A percentile compares a stretch with the other conserved stretches of the same genome.
Conservation (phyloP, 2,888 invertebrate genomes). For the Lordiphosa andalusiaca region DNA sequence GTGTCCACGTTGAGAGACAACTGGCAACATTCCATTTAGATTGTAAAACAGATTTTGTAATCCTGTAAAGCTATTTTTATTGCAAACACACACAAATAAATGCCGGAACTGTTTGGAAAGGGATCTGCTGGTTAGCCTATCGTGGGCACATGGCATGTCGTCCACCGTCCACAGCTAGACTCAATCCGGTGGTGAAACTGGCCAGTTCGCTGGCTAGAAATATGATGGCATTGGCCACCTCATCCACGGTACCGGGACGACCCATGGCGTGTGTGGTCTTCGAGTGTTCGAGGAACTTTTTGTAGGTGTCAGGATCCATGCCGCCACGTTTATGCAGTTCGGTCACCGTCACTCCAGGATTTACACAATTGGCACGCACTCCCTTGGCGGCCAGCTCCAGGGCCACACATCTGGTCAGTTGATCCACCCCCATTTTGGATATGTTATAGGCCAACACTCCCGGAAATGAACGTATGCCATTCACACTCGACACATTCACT, state of each 20-base stretch:
- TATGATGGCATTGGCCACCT: constrained; percentile 94
- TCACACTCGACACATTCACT: constrained; percentile 97
- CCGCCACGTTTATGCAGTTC: constrained; percentile 93
- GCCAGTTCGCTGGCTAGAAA: constrained; percentile 94
- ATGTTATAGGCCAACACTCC: constrained; percentile 94
- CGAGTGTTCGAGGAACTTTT: constrained; percentile 89
- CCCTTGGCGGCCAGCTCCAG: constrained; percentile 90
- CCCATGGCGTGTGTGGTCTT: constrained; percentile 96
- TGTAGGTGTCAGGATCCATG: constrained; percentile 89
- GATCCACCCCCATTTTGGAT: constrained; percentile 96
- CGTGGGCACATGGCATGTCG: constrained; percentile 96
- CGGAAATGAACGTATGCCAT: constrained; percentile 93
- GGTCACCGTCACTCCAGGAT: constrained; percentile 94
- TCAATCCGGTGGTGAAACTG: constrained; percentile 94
- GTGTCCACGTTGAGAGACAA: constrained; percentile 83
- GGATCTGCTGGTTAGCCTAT: constrained; percentile 80
- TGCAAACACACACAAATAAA: constrained; percentile 26
- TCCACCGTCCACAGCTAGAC: constrained; percentile 96
- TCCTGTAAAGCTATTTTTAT: neutral
- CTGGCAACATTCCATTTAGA: too few relatives aligned
- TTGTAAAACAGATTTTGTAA: too few relatives aligned
- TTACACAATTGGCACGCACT: constrained; percentile 94
- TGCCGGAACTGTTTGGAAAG: constrained; percentile 78
- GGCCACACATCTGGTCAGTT: constrained; percentile 95
- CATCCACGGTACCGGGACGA: constrained; percentile 89